Conservation (phyloP, 2,888 invertebrate genomes). For the Hofmannophila pseudospretella region DNA sequence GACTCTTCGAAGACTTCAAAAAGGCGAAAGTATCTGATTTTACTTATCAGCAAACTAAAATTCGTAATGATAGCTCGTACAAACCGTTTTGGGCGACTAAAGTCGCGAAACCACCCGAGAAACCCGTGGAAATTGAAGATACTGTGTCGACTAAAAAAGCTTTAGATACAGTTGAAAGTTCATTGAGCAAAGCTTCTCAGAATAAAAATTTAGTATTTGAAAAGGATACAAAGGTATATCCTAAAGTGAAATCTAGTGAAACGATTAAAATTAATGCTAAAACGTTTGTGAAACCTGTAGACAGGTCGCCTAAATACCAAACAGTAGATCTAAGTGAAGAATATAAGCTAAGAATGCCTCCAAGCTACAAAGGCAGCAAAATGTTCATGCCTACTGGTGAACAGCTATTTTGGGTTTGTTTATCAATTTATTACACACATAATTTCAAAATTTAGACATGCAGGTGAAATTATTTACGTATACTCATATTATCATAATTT, state of each 20-base stretch:
- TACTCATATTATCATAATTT: too few relatives aligned
- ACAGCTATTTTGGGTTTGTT: slow-evolving; percentile 63
- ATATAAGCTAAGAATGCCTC: slow-evolving; percentile 41
- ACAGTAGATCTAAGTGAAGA: slow-evolving; percentile 39
- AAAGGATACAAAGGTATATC: slow-evolving; percentile 29
- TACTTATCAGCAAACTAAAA: slow-evolving; percentile 47
- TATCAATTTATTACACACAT: neutral
- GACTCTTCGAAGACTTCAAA: slow-evolving; percentile 50
- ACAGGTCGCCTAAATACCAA: too few relatives aligned
- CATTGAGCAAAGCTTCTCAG: slow-evolving; percentile 16
- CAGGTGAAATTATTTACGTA: too few relatives aligned
- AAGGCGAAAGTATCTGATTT: slow-evolving; percentile 55
- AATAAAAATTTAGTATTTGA: slow-evolving; percentile 33
- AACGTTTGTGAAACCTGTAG: slow-evolving; percentile 5
- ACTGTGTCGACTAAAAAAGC: slow-evolving; percentile 6
- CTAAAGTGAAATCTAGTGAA: slow-evolving; percentile 30
- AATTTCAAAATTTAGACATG: too few relatives aligned
- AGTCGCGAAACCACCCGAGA: slow-evolving; percentile 28
- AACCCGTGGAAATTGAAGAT: slow-evolving; percentile 7
- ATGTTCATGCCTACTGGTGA: slow-evolving; percentile 64
- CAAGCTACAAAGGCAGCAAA: slow-evolving; percentile 51
- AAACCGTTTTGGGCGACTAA: slow-evolving; percentile 62
- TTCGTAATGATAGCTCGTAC: slow-evolving; percentile 47
- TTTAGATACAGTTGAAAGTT: neutral
- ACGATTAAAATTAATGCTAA: slow-evolving; percentile 6